phyloP scores from a whole-genome alignment of 2,113 vertebrate genomes.

The Phrynosoma platyrhinos region DNA sequence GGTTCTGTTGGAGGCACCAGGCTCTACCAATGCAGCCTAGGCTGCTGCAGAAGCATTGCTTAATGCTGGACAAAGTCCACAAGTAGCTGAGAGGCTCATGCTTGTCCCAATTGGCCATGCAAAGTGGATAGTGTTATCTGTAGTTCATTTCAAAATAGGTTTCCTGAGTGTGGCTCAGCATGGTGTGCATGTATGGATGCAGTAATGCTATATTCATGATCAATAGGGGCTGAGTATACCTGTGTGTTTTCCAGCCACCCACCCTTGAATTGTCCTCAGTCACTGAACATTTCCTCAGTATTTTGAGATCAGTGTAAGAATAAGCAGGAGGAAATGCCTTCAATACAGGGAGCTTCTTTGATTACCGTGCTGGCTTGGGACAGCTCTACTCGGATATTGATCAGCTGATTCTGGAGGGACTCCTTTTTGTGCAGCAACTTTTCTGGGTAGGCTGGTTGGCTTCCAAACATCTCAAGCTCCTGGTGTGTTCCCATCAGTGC shows the following conservation, averaged over 20 bases:
- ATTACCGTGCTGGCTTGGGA: slow-evolving; percentile 93
- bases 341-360: background rate
- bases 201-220: background rate
- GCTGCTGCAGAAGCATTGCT: slow-evolving; percentile 19
- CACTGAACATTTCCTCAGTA: background rate
- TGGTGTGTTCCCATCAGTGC: slow-evolving; percentile 94
- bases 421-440: slow-evolving; percentile 93
- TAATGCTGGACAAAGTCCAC: background rate
- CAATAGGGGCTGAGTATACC: background rate
- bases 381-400: slow-evolving; percentile 93
- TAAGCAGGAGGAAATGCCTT: background rate
- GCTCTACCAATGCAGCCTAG: background rate
- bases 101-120: background rate
- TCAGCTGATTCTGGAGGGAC: slow-evolving; percentile 92
- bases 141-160: accelerated
- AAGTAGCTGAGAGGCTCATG: background rate
- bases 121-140: background rate
- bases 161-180: background rate
- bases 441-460: slow-evolving; percentile 85
- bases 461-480: slow-evolving; percentile 92
- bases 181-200: background rate
- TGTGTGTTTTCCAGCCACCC: background rate
- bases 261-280: background rate
- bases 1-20: background rate
- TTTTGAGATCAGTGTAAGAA: background rate